A percentile compares a stretch with the other conserved stretches of the same genome.
These are phyloP conservation scores for Chalcosyrphus nemorum DNA, from an alignment of 2,888 invertebrate species.

Conservation along the genomic window DNA sequence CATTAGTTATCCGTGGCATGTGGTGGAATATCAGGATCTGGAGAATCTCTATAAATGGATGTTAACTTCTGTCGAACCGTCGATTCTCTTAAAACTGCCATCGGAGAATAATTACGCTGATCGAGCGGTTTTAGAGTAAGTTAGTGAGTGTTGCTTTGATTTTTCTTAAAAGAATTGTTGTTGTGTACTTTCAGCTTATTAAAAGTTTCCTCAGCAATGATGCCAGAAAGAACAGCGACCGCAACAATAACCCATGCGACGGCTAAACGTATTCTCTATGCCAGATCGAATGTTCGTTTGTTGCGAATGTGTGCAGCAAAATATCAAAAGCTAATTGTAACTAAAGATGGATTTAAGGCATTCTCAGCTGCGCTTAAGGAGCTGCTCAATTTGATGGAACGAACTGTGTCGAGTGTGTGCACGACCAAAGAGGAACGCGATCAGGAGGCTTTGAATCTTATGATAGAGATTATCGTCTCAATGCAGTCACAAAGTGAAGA, in stretches of 20 bases:
- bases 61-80: constrained; percentile 88
- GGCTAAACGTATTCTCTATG: constrained; percentile 80
- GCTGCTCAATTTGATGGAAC: constrained; percentile 77
- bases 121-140: constrained; percentile 84
- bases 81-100: constrained; percentile 85
- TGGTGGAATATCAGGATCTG: constrained; percentile 85
- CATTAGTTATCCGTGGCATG: constrained; percentile 86
- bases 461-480: constrained; percentile 79
- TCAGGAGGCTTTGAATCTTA: constrained; percentile 79
- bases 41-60: constrained; percentile 89
- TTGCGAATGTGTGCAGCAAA: constrained; percentile 79
- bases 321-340: constrained; percentile 78
- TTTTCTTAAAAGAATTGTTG: constrained; percentile 29
- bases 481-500: constrained; percentile 80
- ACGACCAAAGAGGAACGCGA: constrained; percentile 77
- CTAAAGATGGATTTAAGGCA: constrained; percentile 78
- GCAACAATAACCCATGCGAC: constrained; percentile 75
- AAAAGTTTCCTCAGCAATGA: constrained; percentile 77
- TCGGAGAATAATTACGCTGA: constrained; percentile 84
- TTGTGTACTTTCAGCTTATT: constrained; percentile 76
- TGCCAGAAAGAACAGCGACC: constrained; percentile 75
- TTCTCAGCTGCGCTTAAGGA: constrained; percentile 77
- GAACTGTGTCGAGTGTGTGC: constrained; percentile 74
- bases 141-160: constrained; percentile 47
- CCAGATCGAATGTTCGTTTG: constrained; percentile 79